A percentile compares a stretch with the other conserved stretches of the same genome.
Evolutionary conservation across 2,797 vertebrate genomes (phyloP).

Genomic region (Rhadinocentrus ornatus): DNA sequence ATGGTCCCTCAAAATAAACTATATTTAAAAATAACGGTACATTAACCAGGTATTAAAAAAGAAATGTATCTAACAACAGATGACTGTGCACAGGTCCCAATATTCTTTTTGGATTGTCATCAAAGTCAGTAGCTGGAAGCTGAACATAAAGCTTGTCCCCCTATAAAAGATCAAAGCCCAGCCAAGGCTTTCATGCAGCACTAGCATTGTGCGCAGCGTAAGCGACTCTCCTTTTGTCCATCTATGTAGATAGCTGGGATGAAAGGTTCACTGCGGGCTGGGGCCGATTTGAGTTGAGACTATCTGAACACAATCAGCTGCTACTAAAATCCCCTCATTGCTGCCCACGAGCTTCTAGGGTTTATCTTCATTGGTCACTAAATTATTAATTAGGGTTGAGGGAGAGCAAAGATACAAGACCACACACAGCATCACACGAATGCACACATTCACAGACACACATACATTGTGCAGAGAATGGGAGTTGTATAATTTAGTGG

Average conservation of each 20-base stretch:
- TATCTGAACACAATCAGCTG: constrained; percentile 34
- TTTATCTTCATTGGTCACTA: constrained; percentile 54
- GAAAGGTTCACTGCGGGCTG: constrained; percentile 51
- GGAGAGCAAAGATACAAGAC: constrained; percentile 35
- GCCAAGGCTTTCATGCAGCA: constrained; percentile 44
- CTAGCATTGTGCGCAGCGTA: constrained; percentile 21
- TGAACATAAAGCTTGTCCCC: constrained; percentile 41
- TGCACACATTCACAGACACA: constrained; percentile 13
- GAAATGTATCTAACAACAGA: constrained; percentile 24
- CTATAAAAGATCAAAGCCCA: constrained; percentile 62
- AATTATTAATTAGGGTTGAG: constrained; percentile 71
- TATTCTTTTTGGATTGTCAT: constrained; percentile 50
- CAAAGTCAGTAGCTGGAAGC: constrained; percentile 51
- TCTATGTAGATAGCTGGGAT: constrained; percentile 63
- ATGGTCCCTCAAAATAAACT: background rate
- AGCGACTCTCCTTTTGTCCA: constrained; percentile 57
- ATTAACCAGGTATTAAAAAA: constrained; percentile 1
- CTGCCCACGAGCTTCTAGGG: constrained; percentile 39
- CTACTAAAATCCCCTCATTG: constrained; percentile 14
- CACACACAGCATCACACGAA: constrained; percentile 26
- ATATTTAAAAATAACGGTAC: background rate
- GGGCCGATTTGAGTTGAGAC: constrained; percentile 36
- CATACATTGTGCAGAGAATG: constrained; percentile 27
- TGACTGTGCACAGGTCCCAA: background rate
- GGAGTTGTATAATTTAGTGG: constrained; percentile 66